Evolutionary conservation across 92 coral and sea anemone species (phyloP), one percentile per base, ranked within the genome.

Genomic region (Parazoanthus darwini): DNA sequence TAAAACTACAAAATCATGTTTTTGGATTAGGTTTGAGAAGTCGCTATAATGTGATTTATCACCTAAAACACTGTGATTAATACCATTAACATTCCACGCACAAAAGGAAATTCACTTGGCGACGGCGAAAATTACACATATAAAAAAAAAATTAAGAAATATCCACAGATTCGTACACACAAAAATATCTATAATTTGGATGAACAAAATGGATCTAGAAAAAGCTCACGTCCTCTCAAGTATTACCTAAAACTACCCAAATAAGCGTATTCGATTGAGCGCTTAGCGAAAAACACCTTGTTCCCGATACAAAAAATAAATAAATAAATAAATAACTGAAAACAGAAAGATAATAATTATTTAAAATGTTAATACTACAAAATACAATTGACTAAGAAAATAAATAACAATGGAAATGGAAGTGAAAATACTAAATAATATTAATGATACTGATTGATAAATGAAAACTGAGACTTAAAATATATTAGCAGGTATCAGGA

Each of bases 341-440:
- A 75, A 11, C 11, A 75, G 10, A 16, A 75, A 16, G n/a, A 14
- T 9, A 14, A 38, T 5, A 37, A 18, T 38, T 37, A 37, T 75
- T 2, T 15, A 74, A 36, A 14, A 74, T 71, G 76, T 29, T 71
- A 2, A 71, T 29, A 71, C 2, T 71, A 29, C 42, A 71, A 74
- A 39, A n/a, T 35, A 36, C 14, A 75, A 39, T 16, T 75, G 50
- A 75, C 33, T 13, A 75, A 10, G 50, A 37, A 75, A 75, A 75
- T 75, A 75, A 75, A 35, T 37, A 39, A 75, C 79, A 75, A 75
- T 75, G 46, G 26, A 75, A 75, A 75, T 75, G 48, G n/a, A n/a
- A n/a, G n/a, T n/a, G n/a, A 25, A 38, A 75, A 4, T 37, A 39
- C 11, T 37, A 75, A 75, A 75, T 75, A 14, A 75, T 37, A 75